Evolutionary conservation across 2,113 vertebrate species (phyloP).

Genomic region (Zapus hudsonius): DNA sequence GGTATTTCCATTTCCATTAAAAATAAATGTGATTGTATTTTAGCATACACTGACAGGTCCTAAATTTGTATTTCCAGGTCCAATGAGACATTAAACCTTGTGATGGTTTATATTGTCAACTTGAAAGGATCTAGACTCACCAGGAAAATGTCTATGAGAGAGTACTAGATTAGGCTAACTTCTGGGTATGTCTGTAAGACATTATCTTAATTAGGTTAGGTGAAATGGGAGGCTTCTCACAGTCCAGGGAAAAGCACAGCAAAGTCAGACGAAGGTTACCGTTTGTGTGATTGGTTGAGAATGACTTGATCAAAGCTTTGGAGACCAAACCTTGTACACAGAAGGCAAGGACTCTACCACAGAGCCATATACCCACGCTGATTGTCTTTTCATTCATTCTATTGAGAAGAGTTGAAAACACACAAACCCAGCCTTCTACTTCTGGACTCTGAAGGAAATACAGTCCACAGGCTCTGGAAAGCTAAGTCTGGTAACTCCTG

Average conservation of each 20-base stretch:
- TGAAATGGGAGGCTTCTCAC: not conserved
- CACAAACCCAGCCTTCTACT: not conserved
- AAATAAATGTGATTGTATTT: too few species aligned
- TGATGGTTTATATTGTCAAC: too few species aligned
- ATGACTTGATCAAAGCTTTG: not conserved
- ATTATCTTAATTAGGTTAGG: too few species aligned
- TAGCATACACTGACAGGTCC: too few species aligned
- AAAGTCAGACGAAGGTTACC: not conserved
- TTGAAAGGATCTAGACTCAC: too few species aligned
- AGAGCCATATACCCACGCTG: not conserved
- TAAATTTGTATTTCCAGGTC: too few species aligned
- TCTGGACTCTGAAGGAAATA: not conserved
- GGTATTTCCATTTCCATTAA: too few species aligned
- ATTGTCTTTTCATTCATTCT: not conserved
- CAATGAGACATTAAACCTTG: too few species aligned
- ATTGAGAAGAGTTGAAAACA: slow-evolving; percentile 2
- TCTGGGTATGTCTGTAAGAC: too few species aligned
- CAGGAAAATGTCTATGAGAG: too few species aligned
- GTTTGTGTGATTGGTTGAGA: not conserved
- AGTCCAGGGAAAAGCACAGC: not conserved
- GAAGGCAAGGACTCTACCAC: not conserved
- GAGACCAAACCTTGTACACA: not conserved
- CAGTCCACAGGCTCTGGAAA: too few species aligned
- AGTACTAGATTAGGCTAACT: too few species aligned
- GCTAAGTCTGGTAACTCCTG: not conserved